phyloP scores from a whole-genome alignment of 2,797 vertebrate species.

The Staurois parvus region DNA sequence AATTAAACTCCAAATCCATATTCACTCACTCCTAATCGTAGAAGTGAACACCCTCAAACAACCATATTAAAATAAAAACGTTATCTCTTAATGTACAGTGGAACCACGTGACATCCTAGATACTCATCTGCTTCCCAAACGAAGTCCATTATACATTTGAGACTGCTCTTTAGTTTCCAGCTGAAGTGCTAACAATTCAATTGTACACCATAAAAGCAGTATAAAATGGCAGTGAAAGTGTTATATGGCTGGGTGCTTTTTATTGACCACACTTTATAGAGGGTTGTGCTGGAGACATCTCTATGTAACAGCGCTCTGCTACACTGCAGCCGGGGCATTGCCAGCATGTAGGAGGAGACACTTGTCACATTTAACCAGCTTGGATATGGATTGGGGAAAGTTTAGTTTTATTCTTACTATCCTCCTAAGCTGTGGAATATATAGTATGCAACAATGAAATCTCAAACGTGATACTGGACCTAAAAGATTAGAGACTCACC shows the following conservation, averaged over 20 bases:
- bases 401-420: background rate
- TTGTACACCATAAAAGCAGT: slow-evolving; percentile 4
- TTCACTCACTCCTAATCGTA: too few species aligned
- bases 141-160: slow-evolving; percentile 2
- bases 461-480: background rate
- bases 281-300: background rate
- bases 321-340: background rate
- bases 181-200: slow-evolving; percentile 8
- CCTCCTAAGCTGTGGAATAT: background rate
- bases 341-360: background rate
- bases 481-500: background rate
- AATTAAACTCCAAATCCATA: too few species aligned
- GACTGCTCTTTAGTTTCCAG: background rate
- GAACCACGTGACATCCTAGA: background rate
- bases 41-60: too few species aligned
- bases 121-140: background rate
- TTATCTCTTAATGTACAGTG: too few species aligned
- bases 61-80: too few species aligned
- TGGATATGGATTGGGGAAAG: background rate
- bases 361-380: slow-evolving; percentile 1
- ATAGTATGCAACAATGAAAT: background rate
- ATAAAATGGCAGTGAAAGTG: slow-evolving; percentile 25
- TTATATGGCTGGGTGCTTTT: slow-evolving; percentile 31
- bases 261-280: slow-evolving; percentile 16
- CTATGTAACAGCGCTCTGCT: background rate